These are phyloP conservation scores for Theodoxus fluviatilis DNA, from an alignment of 2,888 invertebrate species.

Conservation along the genomic window DNA sequence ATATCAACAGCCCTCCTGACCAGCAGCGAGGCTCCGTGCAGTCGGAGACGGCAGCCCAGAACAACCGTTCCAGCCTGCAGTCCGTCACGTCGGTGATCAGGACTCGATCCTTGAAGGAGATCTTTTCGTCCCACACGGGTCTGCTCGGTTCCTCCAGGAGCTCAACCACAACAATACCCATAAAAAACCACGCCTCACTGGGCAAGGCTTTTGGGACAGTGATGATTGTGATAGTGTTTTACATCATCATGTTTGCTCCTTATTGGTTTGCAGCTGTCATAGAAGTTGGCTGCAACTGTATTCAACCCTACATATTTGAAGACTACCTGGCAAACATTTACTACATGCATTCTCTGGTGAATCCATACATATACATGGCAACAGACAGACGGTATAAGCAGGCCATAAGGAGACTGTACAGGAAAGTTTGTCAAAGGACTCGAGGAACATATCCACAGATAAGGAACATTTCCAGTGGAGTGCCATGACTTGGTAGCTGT, in stretches of 20 bases:
- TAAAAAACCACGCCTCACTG: too few relatives aligned
- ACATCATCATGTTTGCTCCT: conserved; percentile 45
- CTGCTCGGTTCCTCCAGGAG: too few relatives aligned
- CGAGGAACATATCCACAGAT: neutral
- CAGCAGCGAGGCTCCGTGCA: neutral
- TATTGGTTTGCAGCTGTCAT: conserved; percentile 38
- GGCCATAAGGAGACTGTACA: conserved; percentile 32
- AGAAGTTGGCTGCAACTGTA: conserved; percentile 40
- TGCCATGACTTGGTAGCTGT: neutral
- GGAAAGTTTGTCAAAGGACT: neutral
- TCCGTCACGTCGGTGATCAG: neutral
- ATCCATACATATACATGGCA: conserved; percentile 44
- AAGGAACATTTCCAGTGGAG: neutral
- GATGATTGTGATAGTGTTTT: conserved; percentile 39
- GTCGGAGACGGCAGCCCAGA: neutral
- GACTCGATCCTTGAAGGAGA: neutral
- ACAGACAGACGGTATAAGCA: conserved; percentile 43
- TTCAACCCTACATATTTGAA: conserved; percentile 41
- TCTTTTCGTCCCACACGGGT: conserved; percentile 16
- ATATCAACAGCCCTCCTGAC: neutral
- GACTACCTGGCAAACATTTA: conserved; percentile 41
- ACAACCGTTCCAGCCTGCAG: neutral
- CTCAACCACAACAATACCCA: too few relatives aligned
- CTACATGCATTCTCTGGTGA: conserved; percentile 44
- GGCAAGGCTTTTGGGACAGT: conserved; percentile 45